Evolutionary conservation across 2,113 vertebrate species (phyloP), one percentile per base, ranked within the genome.

Genomic region (Dasypus novemcinctus): DNA sequence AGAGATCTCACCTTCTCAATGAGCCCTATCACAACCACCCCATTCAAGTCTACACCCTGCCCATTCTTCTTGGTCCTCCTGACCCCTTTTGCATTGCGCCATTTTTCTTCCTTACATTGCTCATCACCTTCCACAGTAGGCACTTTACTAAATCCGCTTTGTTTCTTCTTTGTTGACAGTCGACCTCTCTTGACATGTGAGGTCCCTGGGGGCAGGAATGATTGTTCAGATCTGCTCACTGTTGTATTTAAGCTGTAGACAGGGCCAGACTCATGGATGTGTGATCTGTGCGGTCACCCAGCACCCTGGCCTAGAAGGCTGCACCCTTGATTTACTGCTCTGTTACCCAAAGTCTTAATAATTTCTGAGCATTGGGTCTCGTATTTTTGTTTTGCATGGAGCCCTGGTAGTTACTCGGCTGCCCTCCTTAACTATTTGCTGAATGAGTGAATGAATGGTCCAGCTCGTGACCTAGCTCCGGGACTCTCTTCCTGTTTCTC

Each of bases 221-320:
- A 59, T 61, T 79, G 66, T 80, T 64, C 25, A 10, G 52, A 2
- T n/a, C 25, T 23, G 3, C 38, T 63, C 41, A 3, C 0, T 59
- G 13, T 66, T 13, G 1, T 27, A 4, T 52, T 49, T 66, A 43
- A 25, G 61, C 29, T 29, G 17, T 4, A 27, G 11, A 2, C 8
- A 31, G 29, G 23, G 15, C 46, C 17, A 4, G 18, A 38, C 18
- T 76, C 61, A n/a, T 8, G 15, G 11, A n/a, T 7, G 21, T 29
- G 23, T 10, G 2, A 7, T 64, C 49, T 3, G 4, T 6, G 21
- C 31, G 1, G 10, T 41, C 5, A 1, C 18, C 0, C 15, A 5
- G 43, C 18, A 23, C 18, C 25, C 72, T 36, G 9, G 15, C 71
- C n/a, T 8, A 5, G 52, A 31, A 80, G 59, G 31, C 11, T 4